Evolutionary conservation across 2,797 vertebrate genomes (phyloP), one percentile per base, ranked within the genome.

Genomic region (Babyrousa celebensis): DNA sequence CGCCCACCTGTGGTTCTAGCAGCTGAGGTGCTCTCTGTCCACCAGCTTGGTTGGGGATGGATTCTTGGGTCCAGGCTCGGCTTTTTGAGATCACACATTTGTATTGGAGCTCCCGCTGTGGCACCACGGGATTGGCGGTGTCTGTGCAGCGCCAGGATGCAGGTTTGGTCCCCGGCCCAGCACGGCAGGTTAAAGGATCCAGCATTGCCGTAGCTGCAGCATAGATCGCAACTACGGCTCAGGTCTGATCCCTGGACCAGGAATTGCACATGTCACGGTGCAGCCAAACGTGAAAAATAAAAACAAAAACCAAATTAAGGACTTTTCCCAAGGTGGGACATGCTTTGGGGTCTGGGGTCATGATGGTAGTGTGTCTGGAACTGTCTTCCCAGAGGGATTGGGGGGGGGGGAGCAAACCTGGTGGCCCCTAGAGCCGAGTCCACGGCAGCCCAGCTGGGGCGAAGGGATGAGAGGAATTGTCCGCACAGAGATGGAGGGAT

Each of bases 1-100:
- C 85, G 23, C 3, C 29, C 1, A 9, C 12, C 25, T 1, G 2
- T 54, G 52, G 65, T 25, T 29, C 58, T 68, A 11, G 12, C 1
- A 15, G 43, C 36, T 6, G 3, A 1, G 56, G 16, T 5, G 0
- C 0, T 5, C 18, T 4, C 20, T 4, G 36, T 18, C 52, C 70
- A 20, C 5, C 1, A 1, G 14, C 18, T 15, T 9, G 56, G 18
- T n/a, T 21, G 3, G 25, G 15, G 58, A 5, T 32, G 25, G 58
- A 4, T 12, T 62, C n/a, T n/a, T 11, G 8, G 16, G 89, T n/a
- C 36, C 58, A 27, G 25, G 62, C 17, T 27, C 15, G 15, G 10
- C 56, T 15, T 62, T 8, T 10, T 12, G 40, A 43, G 40, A 52
- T 25, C n/a, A 32, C 0, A 1, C 0, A 12, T 16, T 11, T 17